Conservation (phyloP, 2,888 invertebrate genomes). For the Hybos culiciformis region DNA sequence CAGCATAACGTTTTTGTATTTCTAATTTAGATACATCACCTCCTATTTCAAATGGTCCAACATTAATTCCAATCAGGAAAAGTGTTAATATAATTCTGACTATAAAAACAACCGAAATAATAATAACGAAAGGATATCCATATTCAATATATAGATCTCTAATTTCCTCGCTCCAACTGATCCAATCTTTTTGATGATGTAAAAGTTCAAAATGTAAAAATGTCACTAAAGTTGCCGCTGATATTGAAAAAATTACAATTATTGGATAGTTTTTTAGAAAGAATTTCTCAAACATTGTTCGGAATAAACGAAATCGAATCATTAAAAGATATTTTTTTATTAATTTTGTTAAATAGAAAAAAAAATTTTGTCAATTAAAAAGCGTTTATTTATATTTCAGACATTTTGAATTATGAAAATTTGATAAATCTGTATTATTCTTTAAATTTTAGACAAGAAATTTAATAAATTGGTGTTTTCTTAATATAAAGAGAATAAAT, state of each 20-base stretch:
- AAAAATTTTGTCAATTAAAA: too few relatives aligned
- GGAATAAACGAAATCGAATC: background rate
- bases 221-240: background rate
- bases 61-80: slow-evolving; percentile 18
- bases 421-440: too few relatives aligned
- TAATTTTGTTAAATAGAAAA: too few relatives aligned
- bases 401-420: too few relatives aligned
- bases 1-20: slow-evolving; percentile 30
- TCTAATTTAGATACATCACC: slow-evolving; percentile 22
- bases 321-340: too few relatives aligned
- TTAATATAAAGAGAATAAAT: too few relatives aligned
- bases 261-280: background rate
- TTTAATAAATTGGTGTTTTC: too few relatives aligned
- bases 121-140: background rate
- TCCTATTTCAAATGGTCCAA: slow-evolving; percentile 17
- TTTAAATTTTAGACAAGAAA: too few relatives aligned
- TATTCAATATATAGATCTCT: background rate
- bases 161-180: background rate
- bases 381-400: too few relatives aligned
- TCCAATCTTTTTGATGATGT: background rate
- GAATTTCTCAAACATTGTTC: background rate
- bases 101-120: background rate
- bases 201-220: background rate
- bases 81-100: background rate
- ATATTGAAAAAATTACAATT: background rate